Evolutionary conservation across 2,888 invertebrate genomes (phyloP), one percentile per base, ranked within the genome.

Genomic region (Lasioglossum malachurum): DNA sequence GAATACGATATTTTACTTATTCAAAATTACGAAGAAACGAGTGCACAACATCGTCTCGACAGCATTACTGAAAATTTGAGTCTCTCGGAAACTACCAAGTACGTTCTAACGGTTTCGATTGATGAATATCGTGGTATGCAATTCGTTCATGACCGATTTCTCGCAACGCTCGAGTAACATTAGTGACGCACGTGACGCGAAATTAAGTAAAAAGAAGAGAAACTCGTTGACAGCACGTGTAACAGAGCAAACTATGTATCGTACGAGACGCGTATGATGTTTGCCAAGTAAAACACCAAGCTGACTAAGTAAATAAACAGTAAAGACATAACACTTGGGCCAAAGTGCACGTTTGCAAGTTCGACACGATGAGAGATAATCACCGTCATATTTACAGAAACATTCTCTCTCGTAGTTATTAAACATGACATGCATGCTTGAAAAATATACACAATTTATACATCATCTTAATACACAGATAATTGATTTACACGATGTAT

Each of bases 271-370:
- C 1, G 14, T n/a, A n/a, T 4, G n/a, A 71, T 41, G 71, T 41
- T 71, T 71, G 71, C 41, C 71, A 71, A 71, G 41, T 41, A 12
- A 71, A 71, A 71, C 41, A 41, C 41, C 23, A 71, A 12, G 12
- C 41, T 7, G 23, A 35, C 31, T 41, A 41, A n/a, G n/a, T 38
- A 71, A 38, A 71, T n/a, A 71, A 71, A n/a, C 71, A 71, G 41
- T 4, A 12, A 41, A 41, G n/a, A 71, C n/a, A 71, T n/a, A 23
- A 71, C 71, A 41, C 71, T 71, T 38, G 14, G 38, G 23, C 12
- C 69, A 69, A 69, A 69, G 69, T 69, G 38, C 35, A 69, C 12
- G 0, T 38, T 38, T 38, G 23, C 69, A 38, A 69, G 69, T 16
- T 31, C 19, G 19, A 38, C 23, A 2, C 38, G 23, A 35, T n/a